Evolutionary conservation across 2,888 invertebrate genomes (phyloP).

Genomic region (Drosophila koepferae): DNA sequence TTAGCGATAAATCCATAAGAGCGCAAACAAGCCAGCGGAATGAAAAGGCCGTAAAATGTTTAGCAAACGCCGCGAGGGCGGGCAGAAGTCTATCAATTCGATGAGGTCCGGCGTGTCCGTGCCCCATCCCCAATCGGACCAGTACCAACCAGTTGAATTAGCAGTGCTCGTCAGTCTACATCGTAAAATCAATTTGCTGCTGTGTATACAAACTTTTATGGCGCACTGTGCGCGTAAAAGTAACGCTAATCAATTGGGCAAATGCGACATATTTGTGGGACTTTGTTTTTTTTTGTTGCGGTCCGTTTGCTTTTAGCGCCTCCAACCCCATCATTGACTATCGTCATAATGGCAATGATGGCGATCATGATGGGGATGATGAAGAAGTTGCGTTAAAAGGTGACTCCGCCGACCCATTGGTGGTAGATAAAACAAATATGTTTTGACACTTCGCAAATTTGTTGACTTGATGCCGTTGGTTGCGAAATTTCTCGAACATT

Average conservation of each 20-base stretch:
- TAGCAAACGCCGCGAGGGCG: constrained; percentile 33
- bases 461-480: background rate
- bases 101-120: constrained; percentile 11
- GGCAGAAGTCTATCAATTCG: constrained; percentile 35
- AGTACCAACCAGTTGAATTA: constrained; percentile 46
- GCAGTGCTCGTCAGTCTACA: constrained; percentile 42
- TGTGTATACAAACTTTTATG: constrained; percentile 65
- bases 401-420: background rate
- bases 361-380: constrained; percentile 12
- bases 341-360: background rate
- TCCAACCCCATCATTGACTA: constrained; percentile 2
- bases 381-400: background rate
- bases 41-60: constrained; percentile 47
- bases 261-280: constrained; percentile 66
- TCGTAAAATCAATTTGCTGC: constrained; percentile 70
- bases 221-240: constrained; percentile 54
- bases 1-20: constrained; percentile 44
- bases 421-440: constrained; percentile 23
- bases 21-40: constrained; percentile 34
- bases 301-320: constrained; percentile 49
- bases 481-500: background rate
- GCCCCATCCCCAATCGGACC: constrained; percentile 21
- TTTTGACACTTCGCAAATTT: constrained; percentile 35
- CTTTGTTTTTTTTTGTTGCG: constrained; percentile 21
- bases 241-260: constrained; percentile 66